Evolutionary conservation across 2,797 vertebrate genomes (phyloP), one percentile per base, ranked within the genome.

Genomic region (Sphenopsis melanotis): DNA sequence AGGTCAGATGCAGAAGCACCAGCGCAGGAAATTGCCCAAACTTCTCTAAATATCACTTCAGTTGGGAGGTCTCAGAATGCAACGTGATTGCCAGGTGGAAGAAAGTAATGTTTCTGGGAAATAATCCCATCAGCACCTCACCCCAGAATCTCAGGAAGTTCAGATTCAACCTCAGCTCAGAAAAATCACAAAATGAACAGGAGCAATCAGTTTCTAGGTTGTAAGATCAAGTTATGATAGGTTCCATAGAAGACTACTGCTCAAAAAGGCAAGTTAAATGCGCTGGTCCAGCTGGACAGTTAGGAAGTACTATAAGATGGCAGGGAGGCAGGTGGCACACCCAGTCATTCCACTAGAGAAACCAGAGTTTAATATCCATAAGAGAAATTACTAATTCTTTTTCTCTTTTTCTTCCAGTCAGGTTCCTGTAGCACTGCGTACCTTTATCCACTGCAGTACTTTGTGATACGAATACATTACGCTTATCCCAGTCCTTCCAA

Each of bases 401-500:
- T 55, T 41, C 42, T 47, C 23, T 39, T 66, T 80, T 63, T 65
- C 50, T 83, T 77, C 46, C 60, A 61, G 34, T 22, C 68, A 79
- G 93, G 69, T 61, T 57, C 36, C 46, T 41, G 56, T 56, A 92
- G 88, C 11, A 42, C 55, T 59, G 39, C 59, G 89, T 98, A 99
- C 99, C 99, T 99, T 99, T 69, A 87, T 80, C 99, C 99, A 99
- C 20, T 99, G 98, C 60, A 98, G 97, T 14, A 96, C 97, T 96
- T 97, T 98, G 97, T 99, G 97, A 91, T 99, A 99, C 70, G 98
- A 98, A 91, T 98, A 98, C 97, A 99, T 98, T 49, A 99, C 97
- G 13, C 98, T 99, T 82, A 99, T 98, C 78, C 99, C 99, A 56
- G 98, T 98, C 94, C 98, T 98, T 83, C 99, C 99, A 60, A 99